Evolutionary conservation across 2,113 vertebrate genomes (phyloP).

Genomic region (Cnemophilus loriae): DNA sequence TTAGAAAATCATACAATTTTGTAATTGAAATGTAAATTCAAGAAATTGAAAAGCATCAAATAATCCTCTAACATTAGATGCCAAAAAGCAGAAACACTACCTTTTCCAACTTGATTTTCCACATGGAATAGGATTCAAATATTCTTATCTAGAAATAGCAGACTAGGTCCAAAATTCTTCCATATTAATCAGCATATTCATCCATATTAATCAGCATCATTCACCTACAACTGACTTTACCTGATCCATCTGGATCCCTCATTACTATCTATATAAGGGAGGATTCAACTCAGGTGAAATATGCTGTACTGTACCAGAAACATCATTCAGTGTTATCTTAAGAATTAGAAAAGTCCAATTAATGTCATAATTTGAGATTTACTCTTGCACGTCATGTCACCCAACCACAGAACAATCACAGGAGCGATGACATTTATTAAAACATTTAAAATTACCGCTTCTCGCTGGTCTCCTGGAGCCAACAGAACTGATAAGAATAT

Average conservation of each 20-base stretch:
- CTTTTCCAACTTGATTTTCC: not conserved
- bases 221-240: not conserved
- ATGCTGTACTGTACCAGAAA: not conserved
- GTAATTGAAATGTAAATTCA: not conserved
- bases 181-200: not conserved
- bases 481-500: conserved; percentile 82
- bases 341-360: not conserved
- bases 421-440: not conserved
- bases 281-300: not conserved
- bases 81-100: conserved; percentile 8
- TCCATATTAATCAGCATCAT: not conserved
- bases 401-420: not conserved
- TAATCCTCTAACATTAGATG: not conserved
- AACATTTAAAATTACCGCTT: conserved; percentile 80
- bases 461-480: conserved; percentile 80
- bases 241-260: not conserved
- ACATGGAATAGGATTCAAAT: not conserved
- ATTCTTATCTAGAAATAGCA: not conserved
- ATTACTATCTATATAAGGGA: not conserved
- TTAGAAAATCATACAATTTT: not conserved
- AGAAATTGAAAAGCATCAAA: not conserved
- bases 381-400: not conserved
- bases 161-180: not conserved
- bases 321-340: not conserved
- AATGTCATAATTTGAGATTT: not conserved